phyloP scores from a whole-genome alignment of 2,888 invertebrate species.

The Andricus quercusramuli region DNA sequence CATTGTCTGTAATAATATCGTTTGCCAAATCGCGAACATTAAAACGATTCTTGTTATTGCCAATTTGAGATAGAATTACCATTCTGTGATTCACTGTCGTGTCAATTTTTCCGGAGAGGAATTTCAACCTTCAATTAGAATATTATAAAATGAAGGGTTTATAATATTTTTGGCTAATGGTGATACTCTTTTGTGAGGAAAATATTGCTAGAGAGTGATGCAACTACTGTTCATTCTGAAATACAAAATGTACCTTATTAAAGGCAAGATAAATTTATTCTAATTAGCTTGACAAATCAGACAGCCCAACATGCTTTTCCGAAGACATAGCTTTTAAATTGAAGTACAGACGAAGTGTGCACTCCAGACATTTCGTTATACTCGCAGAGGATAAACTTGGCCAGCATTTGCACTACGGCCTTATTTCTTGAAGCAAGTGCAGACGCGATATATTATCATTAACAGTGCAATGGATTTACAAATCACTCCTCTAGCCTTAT shows the following conservation, averaged over 20 bases:
- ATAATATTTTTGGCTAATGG: background rate
- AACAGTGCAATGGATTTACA: constrained; percentile 28
- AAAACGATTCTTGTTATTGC: constrained; percentile 50
- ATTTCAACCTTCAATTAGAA: constrained; percentile 23
- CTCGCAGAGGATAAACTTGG: constrained; percentile 16
- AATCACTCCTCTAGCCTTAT: constrained; percentile 17
- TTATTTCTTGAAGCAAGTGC: constrained; percentile 51
- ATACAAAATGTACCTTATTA: constrained; percentile 38
- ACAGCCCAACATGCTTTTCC: constrained; percentile 26
- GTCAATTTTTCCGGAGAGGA: constrained; percentile 47
- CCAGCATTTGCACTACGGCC: constrained; percentile 46
- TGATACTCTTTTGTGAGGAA: background rate
- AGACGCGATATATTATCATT: constrained; percentile 55
- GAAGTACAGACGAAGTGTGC: constrained; percentile 1
- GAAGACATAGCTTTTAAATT: constrained; percentile 16
- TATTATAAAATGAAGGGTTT: background rate
- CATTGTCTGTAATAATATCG: constrained; percentile 55
- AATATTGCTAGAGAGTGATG: background rate
- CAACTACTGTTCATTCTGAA: constrained; percentile 2
- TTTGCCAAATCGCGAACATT: constrained; percentile 63
- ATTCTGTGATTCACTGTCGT: constrained; percentile 44
- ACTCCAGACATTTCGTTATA: constrained; percentile 32
- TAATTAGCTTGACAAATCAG: constrained; percentile 41
- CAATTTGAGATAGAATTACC: constrained; percentile 46
- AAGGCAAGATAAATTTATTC: constrained; percentile 30